A percentile compares a stretch with the other conserved stretches of the same genome.
Evolutionary conservation across 2,888 invertebrate species (phyloP).

Genomic region (Acholoe squamosa): DNA sequence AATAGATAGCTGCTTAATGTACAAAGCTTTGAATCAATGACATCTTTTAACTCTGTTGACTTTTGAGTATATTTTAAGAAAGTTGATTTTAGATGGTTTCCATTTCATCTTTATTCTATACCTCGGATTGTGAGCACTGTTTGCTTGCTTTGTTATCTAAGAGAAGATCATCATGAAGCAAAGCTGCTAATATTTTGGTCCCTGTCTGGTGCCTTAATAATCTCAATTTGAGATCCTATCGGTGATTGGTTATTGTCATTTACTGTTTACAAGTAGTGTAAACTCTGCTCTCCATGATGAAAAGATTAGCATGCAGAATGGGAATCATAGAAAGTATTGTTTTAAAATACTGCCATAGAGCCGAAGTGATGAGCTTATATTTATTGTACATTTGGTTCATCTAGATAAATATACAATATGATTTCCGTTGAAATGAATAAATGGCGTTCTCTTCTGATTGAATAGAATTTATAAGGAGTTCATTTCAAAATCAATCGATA

Average conservation of each 20-base stretch:
- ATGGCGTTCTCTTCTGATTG: background rate
- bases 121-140: conserved; percentile 41
- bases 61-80: background rate
- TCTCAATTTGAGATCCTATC: too few species aligned
- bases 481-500: background rate
- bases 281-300: background rate
- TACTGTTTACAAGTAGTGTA: background rate
- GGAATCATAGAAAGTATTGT: background rate
- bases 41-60: background rate
- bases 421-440: conserved; percentile 11
- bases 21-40: background rate
- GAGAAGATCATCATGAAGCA: background rate
- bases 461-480: background rate
- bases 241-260: background rate
- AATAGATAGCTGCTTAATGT: background rate
- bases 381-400: conserved; percentile 41
- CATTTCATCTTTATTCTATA: conserved; percentile 4
- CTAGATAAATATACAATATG: background rate
- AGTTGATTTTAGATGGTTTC: background rate
- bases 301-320: background rate
- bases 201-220: background rate
- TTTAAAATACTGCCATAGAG: conserved; percentile 34
- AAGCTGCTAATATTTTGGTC: background rate
- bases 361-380: conserved; percentile 27
- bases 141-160: background rate